These are phyloP conservation scores for Anguilla japonica DNA, from an alignment of 2,113 vertebrate genomes.

Conservation along the genomic window DNA sequence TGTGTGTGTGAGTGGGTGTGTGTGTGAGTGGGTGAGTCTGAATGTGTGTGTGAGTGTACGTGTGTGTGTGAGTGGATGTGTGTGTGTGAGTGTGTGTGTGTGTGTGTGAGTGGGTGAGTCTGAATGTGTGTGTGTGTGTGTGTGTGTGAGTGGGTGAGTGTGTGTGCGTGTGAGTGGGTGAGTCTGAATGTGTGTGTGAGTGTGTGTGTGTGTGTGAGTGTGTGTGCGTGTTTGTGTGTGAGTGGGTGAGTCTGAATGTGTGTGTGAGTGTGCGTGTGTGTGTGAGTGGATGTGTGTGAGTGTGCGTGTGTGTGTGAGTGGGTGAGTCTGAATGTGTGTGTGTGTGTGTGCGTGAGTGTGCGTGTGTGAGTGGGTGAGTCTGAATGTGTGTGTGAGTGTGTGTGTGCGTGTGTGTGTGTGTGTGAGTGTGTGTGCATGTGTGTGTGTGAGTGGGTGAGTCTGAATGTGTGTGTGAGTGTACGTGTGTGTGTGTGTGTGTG, in stretches of 20 bases:
- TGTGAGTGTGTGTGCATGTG: background rate
- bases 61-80: slow-evolving; percentile 17
- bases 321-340: no score
- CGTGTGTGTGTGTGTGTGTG: background rate
- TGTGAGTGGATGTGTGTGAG: background rate
- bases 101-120: background rate
- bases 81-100: slow-evolving; percentile 7
- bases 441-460: no score
- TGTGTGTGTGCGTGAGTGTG: no score
- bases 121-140: background rate
- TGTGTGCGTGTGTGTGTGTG: background rate
- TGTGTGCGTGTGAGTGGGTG: no score
- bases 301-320: background rate
- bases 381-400: background rate
- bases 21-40: no score
- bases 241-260: background rate
- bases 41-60: slow-evolving; percentile 24
- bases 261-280: background rate
- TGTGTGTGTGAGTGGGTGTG: background rate
- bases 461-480: background rate
- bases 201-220: background rate
- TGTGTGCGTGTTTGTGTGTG: background rate
- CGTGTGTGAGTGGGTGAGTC: background rate
- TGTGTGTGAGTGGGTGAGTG: background rate
- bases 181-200: background rate